Conservation (phyloP, 2,888 invertebrate genomes). For the Ceramica pisi region DNA sequence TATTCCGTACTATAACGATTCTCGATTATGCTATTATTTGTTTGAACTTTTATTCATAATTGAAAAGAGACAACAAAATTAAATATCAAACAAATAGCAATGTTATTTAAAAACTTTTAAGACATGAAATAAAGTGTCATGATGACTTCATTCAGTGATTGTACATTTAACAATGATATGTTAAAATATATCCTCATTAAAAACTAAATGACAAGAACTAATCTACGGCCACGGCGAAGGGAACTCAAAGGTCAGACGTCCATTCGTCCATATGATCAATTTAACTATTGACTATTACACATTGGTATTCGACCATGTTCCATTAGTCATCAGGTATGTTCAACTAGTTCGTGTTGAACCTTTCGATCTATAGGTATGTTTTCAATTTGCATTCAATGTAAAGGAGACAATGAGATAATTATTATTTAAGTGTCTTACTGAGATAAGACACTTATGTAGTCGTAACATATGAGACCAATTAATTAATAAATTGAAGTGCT, state of each 20-base stretch:
- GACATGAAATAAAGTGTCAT: neutral
- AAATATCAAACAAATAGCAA: neutral
- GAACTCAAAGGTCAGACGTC: constrained; percentile 47
- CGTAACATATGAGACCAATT: constrained; percentile 5
- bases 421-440: constrained; percentile 54
- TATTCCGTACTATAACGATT: neutral
- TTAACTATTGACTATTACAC: constrained; percentile 18
- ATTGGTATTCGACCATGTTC: constrained; percentile 54
- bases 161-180: neutral
- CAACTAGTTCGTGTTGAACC: constrained; percentile 71
- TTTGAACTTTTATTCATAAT: neutral
- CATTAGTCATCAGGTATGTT: constrained; percentile 74
- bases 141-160: neutral
- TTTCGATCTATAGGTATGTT: constrained; percentile 67
- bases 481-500: neutral
- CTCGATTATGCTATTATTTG: too few relatives aligned
- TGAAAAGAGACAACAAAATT: neutral
- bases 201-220: constrained; percentile 26
- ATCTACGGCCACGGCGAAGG: constrained; percentile 50
- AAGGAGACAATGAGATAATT: constrained; percentile 73
- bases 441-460: neutral
- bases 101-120: too few relatives aligned
- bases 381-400: constrained; percentile 75
- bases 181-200: constrained; percentile 11
- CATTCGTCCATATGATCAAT: constrained; percentile 31